A percentile compares a stretch with the other conserved stretches of the same genome.
phyloP scores from a whole-genome alignment of 2,113 vertebrate genomes.

The Oriolus oriolus region DNA sequence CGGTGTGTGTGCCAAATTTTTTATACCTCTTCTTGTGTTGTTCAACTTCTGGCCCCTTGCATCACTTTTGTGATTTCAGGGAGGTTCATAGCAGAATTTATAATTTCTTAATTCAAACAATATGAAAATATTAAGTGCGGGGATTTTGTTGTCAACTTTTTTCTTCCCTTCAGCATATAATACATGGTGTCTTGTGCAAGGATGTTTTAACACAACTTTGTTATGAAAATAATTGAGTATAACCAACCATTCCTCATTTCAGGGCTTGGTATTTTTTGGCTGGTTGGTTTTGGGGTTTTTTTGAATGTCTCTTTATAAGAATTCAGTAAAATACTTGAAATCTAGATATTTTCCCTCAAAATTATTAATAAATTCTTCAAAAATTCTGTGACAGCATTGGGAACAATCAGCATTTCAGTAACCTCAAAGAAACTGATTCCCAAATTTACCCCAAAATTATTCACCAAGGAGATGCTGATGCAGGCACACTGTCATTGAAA shows the following conservation, averaged over 20 bases:
- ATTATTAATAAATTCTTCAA: background rate
- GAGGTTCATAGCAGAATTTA: background rate
- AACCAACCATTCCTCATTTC: background rate
- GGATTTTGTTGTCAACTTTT: background rate
- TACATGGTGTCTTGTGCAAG: background rate
- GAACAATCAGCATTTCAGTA: background rate
- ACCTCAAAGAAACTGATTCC: background rate
- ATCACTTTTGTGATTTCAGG: background rate
- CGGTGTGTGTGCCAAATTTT: background rate
- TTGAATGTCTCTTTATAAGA: background rate
- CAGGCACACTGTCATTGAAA: background rate
- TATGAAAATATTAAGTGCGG: background rate
- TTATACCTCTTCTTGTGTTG: background rate
- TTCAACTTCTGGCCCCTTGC: background rate
- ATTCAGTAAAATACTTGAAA: background rate
- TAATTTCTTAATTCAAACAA: background rate
- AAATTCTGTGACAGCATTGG: background rate
- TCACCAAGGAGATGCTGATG: background rate
- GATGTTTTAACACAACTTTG: background rate
- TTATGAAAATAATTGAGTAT: background rate
- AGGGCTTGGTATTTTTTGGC: rapidly evolving
- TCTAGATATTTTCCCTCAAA: background rate
- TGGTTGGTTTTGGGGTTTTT: background rate
- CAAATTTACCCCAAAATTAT: background rate
- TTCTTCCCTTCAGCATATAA: background rate